Base-by-base conservation (phyloP, 2,113 vertebrate genomes). In the Nyctibius bracteatus region DNA sequence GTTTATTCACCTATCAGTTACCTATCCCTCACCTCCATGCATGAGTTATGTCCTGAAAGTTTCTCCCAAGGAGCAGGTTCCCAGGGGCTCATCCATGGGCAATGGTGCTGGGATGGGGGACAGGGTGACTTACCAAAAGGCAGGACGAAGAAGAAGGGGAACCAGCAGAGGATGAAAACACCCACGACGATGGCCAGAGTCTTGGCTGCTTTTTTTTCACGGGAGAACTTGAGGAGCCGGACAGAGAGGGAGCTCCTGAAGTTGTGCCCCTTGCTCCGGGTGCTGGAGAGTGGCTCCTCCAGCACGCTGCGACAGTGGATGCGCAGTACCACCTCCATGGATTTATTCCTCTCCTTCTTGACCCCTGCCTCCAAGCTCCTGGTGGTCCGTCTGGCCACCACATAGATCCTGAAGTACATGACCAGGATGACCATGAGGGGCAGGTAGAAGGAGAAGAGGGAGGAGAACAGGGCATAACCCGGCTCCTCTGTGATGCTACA, bases 191-290 rank as follows among this genome's bases (percentile, higher is more conserved):
- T 99, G 80, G 99, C 99, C 6, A 99, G 98, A 8, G 99, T 99
- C 96, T 99, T 99, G 70, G 99, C 99, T 2, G 99, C 99, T 83
- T 99, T 99, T 70, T 99, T 99, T 98, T 99, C 99, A 10, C 99
- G 97, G 97, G 99, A 99, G 97, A 99, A 99, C 98, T 99, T 99
- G 98, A 99, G 98, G 51, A 99, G 98, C 28, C 99, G 97, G 65
- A 99, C 98, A 0, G 99, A 99, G 8, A 99, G 98, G 5, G 99
- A 99, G 88, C 99, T 99, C 86, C 99, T 97, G 68, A 99, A 98
- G 47, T 99, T 99, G 90, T 99, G 99, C 25, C 98, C 98, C 67
- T 98, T 99, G 97, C 88, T 97, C 81, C 99, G 98, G 82, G 98
- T 49, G 94, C 98, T 97, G 93, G 95, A 51, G n/a, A 97, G 96